Evolutionary conservation across 2,113 vertebrate species (phyloP).

Genomic region (Actenoides hombroni): DNA sequence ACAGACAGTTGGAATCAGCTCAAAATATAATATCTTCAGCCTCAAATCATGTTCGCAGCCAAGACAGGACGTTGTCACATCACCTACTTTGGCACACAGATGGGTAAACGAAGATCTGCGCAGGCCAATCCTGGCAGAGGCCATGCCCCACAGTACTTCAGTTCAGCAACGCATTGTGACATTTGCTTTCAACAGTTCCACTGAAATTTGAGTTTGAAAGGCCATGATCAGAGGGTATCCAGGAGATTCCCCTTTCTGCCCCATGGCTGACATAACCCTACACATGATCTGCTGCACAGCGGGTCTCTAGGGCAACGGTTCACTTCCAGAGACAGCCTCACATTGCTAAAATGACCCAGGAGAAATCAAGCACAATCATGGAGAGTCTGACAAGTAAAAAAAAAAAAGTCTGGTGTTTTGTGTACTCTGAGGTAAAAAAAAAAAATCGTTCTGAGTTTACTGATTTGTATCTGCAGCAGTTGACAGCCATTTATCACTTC

Average conservation of each 20-base stretch:
- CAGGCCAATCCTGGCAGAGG: background rate
- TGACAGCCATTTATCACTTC: background rate
- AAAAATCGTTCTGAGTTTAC: background rate
- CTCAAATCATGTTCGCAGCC: background rate
- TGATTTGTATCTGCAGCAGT: background rate
- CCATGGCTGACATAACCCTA: background rate
- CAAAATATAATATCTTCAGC: background rate
- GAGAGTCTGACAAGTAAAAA: background rate
- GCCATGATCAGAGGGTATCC: background rate
- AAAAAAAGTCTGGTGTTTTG: background rate
- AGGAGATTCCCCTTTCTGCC: background rate
- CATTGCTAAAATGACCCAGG: background rate
- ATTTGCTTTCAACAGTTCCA: background rate
- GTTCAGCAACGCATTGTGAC: background rate
- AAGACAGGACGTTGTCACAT: background rate
- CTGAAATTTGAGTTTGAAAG: background rate
- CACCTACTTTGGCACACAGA: background rate
- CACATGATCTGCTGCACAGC: accelerated
- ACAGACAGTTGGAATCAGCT: background rate
- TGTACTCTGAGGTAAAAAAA: background rate
- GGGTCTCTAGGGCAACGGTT: accelerated
- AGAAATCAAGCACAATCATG: background rate
- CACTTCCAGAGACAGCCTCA: background rate
- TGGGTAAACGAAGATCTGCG: accelerated
- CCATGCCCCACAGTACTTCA: background rate